phyloP scores from a whole-genome alignment of 2,113 vertebrate genomes.

The Galemys pyrenaicus region DNA sequence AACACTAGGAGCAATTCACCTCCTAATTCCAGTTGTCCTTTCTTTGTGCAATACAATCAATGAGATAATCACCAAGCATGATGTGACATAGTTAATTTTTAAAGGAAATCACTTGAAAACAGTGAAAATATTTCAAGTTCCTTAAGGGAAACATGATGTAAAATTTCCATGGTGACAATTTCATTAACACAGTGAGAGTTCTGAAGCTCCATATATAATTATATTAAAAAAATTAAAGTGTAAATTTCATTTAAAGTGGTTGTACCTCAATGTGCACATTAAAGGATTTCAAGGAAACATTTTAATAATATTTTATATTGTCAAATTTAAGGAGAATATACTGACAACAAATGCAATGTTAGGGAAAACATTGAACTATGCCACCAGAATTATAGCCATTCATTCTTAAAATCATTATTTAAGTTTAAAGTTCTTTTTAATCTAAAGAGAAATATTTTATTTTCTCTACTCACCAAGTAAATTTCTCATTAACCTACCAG shows the following conservation, averaged over 20 bases:
- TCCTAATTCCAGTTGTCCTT: background rate
- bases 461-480: slow-evolving; percentile 1
- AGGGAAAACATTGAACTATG: slow-evolving; percentile 22
- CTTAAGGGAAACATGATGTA: slow-evolving; percentile 31
- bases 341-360: slow-evolving; percentile 21
- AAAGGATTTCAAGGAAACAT: background rate
- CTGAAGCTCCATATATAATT: slow-evolving; percentile 38
- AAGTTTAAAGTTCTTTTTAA: slow-evolving; percentile 18
- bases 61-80: slow-evolving; percentile 33
- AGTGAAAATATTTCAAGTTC: slow-evolving; percentile 43
- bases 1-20: background rate
- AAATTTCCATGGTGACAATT: slow-evolving; percentile 44
- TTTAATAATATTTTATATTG: background rate
- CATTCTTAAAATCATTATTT: slow-evolving; percentile 52
- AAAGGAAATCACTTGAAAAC: slow-evolving; percentile 44
- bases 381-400: background rate
- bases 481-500: slow-evolving; percentile 45
- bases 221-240: slow-evolving; percentile 42
- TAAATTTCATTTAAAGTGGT: slow-evolving; percentile 1
- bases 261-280: background rate
- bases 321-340: background rate
- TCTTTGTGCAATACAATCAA: background rate
- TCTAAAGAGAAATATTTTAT: slow-evolving; percentile 36
- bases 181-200: slow-evolving; percentile 39
- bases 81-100: slow-evolving; percentile 22